Evolutionary conservation across 2,797 vertebrate genomes (phyloP).

Genomic region (Halcyon chelicuti): DNA sequence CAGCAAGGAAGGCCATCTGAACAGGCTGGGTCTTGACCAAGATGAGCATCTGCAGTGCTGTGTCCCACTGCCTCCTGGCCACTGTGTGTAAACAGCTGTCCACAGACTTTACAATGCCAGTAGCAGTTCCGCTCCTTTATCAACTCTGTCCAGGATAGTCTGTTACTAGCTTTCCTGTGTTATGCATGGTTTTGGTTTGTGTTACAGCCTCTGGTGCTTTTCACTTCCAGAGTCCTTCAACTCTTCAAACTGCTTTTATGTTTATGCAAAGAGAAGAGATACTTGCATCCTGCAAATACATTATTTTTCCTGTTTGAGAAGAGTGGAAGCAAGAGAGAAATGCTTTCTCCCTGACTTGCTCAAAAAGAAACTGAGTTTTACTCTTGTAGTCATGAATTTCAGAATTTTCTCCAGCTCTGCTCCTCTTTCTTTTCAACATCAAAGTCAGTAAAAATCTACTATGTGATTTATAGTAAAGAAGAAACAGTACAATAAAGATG

Average conservation of each 20-base stretch:
- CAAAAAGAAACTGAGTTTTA: neutral
- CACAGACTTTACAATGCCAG: fast-evolving
- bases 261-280: neutral
- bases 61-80: neutral
- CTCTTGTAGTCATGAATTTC: neutral
- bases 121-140: neutral
- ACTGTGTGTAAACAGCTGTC: neutral
- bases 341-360: neutral
- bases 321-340: neutral
- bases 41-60: neutral
- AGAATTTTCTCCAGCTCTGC: neutral
- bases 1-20: neutral
- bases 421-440: neutral
- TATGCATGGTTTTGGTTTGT: neutral
- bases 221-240: neutral
- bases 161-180: neutral
- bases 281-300: neutral
- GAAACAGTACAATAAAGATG: neutral
- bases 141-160: neutral
- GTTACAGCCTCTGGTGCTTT: neutral
- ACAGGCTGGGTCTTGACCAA: neutral
- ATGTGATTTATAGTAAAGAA: neutral
- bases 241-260: neutral
- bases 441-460: neutral
- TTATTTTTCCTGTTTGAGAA: neutral